Evolutionary conservation across 2,113 vertebrate genomes (phyloP).

Genomic region (Brachypteracias leptosomus): DNA sequence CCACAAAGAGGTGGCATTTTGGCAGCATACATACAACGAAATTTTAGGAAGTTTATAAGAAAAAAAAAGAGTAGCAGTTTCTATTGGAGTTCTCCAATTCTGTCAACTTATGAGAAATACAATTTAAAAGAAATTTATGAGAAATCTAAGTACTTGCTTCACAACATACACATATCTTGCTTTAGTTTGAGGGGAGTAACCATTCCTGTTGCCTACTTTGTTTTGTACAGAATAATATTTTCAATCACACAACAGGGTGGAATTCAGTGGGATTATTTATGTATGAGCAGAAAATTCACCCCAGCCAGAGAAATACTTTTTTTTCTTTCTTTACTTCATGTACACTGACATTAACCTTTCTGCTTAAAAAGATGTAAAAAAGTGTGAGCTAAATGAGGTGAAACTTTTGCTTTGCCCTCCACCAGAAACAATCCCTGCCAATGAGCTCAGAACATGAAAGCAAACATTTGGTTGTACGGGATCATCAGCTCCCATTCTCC

Average conservation of each 20-base stretch:
- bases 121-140: neutral
- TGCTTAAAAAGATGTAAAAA: neutral
- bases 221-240: neutral
- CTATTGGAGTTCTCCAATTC: neutral
- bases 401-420: neutral
- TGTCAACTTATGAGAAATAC: neutral
- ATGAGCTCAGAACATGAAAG: neutral
- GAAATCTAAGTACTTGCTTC: neutral
- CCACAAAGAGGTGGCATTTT: neutral
- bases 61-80: neutral
- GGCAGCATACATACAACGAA: neutral
- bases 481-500: neutral
- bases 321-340: neutral
- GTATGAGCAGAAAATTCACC: neutral
- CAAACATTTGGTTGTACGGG: neutral
- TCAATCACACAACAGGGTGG: neutral
- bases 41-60: neutral
- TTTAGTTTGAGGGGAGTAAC: neutral
- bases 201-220: neutral
- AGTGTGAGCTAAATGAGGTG: neutral
- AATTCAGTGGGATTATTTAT: neutral
- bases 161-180: neutral
- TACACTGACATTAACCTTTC: neutral
- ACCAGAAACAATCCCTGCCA: neutral
- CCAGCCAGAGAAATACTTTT: neutral